Evolutionary conservation across 2,797 vertebrate species (phyloP).

Genomic region (Falco berigora): DNA sequence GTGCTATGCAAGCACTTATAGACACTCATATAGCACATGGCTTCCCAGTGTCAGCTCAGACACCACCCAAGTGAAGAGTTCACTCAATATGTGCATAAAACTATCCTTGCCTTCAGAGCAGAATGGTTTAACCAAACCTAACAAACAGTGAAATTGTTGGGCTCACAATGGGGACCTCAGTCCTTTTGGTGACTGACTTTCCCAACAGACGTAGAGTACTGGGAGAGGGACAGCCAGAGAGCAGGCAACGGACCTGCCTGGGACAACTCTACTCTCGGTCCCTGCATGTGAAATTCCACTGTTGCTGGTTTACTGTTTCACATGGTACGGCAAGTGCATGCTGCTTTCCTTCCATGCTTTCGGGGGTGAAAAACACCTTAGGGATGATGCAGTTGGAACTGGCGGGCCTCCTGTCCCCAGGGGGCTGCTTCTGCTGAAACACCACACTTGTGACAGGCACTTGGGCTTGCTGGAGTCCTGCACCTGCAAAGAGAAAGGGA

Average conservation of each 20-base stretch:
- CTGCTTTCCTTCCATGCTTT: neutral
- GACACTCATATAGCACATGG: neutral
- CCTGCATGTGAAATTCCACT: neutral
- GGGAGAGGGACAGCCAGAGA: neutral
- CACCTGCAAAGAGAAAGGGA: neutral
- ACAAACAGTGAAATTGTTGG: neutral
- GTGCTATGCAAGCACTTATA: neutral
- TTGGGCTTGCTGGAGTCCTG: neutral
- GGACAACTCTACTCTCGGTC: neutral
- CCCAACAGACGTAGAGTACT: accelerated
- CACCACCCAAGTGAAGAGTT: neutral
- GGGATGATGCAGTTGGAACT: neutral
- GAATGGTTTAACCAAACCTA: neutral
- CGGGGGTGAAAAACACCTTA: neutral
- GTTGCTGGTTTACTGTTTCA: neutral
- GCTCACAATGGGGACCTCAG: neutral
- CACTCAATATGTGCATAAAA: neutral
- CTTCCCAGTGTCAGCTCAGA: neutral
- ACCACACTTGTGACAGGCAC: accelerated
- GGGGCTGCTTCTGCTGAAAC: neutral
- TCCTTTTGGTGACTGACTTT: neutral
- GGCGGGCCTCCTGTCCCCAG: neutral
- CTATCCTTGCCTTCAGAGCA: neutral
- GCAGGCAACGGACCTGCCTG: neutral
- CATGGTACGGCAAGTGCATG: neutral